A percentile compares a stretch with the other conserved stretches of the same genome.
Conservation (phyloP, 2,113 vertebrate genomes). For the Rutilus rutilus region DNA sequence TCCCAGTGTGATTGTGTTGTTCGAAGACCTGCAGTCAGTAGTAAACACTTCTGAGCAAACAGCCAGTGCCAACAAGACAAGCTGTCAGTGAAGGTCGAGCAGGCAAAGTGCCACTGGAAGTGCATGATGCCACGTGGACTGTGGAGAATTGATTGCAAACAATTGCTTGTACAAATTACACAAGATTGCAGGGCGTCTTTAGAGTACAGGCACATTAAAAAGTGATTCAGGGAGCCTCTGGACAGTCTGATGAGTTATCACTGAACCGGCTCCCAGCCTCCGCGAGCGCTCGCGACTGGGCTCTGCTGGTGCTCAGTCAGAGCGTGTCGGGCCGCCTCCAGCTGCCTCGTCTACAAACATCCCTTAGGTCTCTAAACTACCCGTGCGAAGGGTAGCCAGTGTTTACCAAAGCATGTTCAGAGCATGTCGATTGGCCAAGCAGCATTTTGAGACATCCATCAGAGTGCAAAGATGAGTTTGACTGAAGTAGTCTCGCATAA, state of each 20-base stretch:
- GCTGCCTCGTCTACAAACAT: slow-evolving; percentile 35
- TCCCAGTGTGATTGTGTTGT: background rate
- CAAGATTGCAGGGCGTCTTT: slow-evolving; percentile 32
- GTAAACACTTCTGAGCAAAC: slow-evolving; percentile 56
- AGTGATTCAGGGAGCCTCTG: slow-evolving; percentile 21
- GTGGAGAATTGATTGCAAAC: slow-evolving; percentile 52
- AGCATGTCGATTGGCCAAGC: background rate
- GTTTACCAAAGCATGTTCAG: slow-evolving; percentile 10
- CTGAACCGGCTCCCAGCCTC: background rate
- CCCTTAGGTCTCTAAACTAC: slow-evolving; percentile 23
- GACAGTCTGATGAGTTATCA: slow-evolving; percentile 43
- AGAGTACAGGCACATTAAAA: slow-evolving; percentile 37
- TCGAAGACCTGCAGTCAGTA: slow-evolving; percentile 6
- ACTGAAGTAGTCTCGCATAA: slow-evolving; percentile 14
- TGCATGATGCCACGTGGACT: slow-evolving; percentile 41
- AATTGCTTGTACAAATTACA: slow-evolving; percentile 56
- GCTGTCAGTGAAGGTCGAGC: slow-evolving; percentile 51
- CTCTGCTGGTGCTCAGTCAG: background rate
- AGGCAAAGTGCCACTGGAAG: slow-evolving; percentile 49
- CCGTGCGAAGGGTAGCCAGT: background rate
- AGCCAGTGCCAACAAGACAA: slow-evolving; percentile 46
- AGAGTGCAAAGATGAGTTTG: slow-evolving; percentile 7
- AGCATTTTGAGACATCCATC: background rate
- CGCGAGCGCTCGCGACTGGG: background rate
- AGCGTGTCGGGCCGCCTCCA: background rate